Conservation (phyloP, 2,113 vertebrate species). For the Ceyx melanurus region DNA sequence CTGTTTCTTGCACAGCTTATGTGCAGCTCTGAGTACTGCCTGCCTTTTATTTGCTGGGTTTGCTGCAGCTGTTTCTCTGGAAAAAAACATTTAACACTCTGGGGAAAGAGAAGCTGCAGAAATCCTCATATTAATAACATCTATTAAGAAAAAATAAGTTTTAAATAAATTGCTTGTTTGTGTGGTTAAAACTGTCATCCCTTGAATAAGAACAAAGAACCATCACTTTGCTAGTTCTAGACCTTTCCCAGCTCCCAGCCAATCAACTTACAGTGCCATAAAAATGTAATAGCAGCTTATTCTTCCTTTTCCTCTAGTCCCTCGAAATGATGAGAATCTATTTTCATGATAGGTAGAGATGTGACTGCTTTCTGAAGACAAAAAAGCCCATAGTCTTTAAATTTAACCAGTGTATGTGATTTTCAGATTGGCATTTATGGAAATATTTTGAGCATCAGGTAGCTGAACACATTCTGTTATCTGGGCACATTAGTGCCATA, state of each 20-base stretch:
- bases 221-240: background rate
- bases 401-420: slow-evolving; percentile 14
- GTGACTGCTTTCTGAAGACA: background rate
- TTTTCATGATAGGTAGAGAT: slow-evolving; percentile 30
- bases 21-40: background rate
- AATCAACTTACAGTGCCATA: slow-evolving; percentile 49
- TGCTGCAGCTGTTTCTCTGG: slow-evolving; percentile 31
- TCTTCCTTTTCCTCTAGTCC: slow-evolving; percentile 41
- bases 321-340: slow-evolving; percentile 34
- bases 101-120: background rate
- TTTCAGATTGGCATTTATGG: slow-evolving; percentile 5
- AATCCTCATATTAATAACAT: background rate
- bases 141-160: slow-evolving; percentile 28
- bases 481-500: background rate
- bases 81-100: background rate
- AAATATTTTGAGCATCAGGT: slow-evolving; percentile 45
- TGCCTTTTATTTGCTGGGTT: slow-evolving; percentile 40
- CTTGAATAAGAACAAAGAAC: background rate
- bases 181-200: background rate
- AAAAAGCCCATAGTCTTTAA: slow-evolving; percentile 7
- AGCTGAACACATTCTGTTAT: background rate
- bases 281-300: slow-evolving; percentile 55
- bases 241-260: slow-evolving; percentile 29
- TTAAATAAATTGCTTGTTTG: slow-evolving; percentile 20
- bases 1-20: background rate